Percentiles rank a stretch among this genome's conserved stretches.
Conservation (phyloP, 2,888 invertebrate genomes). For the Drosophila ezoana region DNA sequence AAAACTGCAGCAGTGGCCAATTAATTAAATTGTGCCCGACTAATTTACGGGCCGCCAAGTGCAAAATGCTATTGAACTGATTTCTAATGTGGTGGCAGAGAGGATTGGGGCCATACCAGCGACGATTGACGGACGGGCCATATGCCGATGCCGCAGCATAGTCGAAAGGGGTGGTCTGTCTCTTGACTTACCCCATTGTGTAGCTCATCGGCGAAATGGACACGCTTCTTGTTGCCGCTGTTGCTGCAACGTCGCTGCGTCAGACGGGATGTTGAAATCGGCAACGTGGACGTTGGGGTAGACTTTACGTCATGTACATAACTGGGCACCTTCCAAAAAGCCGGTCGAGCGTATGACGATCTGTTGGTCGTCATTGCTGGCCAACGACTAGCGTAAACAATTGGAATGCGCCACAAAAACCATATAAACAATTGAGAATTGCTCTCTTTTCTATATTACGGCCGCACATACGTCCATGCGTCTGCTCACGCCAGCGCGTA, state of each 20-base stretch:
- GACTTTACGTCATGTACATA: slow-evolving; percentile 37
- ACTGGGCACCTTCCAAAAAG: slow-evolving; percentile 81
- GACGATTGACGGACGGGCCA: slow-evolving; percentile 73
- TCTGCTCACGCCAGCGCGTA: slow-evolving; percentile 62
- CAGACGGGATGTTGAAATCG: slow-evolving; percentile 45
- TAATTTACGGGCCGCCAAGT: slow-evolving; percentile 74
- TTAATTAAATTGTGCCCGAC: slow-evolving; percentile 73
- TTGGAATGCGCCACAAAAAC: slow-evolving; percentile 56
- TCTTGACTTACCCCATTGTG: slow-evolving; percentile 62
- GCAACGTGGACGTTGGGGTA: slow-evolving; percentile 12
- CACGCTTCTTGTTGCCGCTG: slow-evolving; percentile 83
- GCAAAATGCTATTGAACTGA: slow-evolving; percentile 79
- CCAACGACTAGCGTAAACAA: slow-evolving; percentile 77
- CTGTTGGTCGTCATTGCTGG: slow-evolving; percentile 77
- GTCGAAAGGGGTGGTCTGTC: slow-evolving; percentile 3
- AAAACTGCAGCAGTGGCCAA: slow-evolving; percentile 68
- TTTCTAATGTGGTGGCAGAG: slow-evolving; percentile 59
- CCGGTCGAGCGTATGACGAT: slow-evolving; percentile 79
- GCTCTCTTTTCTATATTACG: slow-evolving; percentile 40
- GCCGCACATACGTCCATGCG: slow-evolving; percentile 52
- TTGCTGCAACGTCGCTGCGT: slow-evolving; percentile 63
- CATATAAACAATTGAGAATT: slow-evolving; percentile 64
- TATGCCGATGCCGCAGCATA: slow-evolving; percentile 19
- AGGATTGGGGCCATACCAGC: slow-evolving; percentile 68
- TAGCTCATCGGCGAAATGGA: slow-evolving; percentile 84